Evolutionary conservation across 2,888 invertebrate genomes (phyloP), one percentile per base, ranked within the genome.

Genomic region (Andrena haemorrhoa): DNA sequence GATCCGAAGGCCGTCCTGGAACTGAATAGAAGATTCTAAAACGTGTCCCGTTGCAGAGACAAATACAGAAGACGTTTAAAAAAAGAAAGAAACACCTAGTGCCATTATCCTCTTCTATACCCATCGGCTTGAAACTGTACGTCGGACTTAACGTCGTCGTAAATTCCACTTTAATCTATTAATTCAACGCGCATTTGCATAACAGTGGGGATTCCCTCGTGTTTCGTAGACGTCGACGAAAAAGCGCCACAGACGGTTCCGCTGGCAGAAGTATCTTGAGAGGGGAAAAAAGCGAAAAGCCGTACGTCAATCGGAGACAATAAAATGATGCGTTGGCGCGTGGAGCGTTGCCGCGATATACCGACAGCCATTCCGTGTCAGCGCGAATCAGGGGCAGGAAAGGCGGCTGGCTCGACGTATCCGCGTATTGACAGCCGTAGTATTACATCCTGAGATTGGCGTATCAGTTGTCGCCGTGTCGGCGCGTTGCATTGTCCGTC

Each of bases 391-490:
- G 75, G 66, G 69, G 61, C 72, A 49, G 70, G 68, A 56, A 64
- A 63, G 61, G 70, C 68, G 56, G 60, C 61, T 53, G 60, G 56
- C 56, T 41, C 71, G 65, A 51, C 73, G 65, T 60, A 71, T 77
- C 73, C 70, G 49, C 70, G 79, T 79, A 88, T 87, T 74, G 86
- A 82, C 88, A 79, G 64, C 29, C 56, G 63, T 51, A 29, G 72
- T 70, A 75, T 86, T 85, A 81, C 83, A 65, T 83, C 58, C 73
- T 73, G 82, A 82, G 88, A 88, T 86, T 77, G 88, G 81, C 81
- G 72, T 83, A 87, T 87, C 85, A 61, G 75, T 83, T 72, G 73
- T 68, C 73, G 74, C 53, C 41, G 65, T 41, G 33, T 60, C 66
- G 77, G 35, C 51, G 53, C 51, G 74, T 23, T 66, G 64, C 79